phyloP scores from a whole-genome alignment of 2,113 vertebrate species.

The Dolichallabes microphthalmus region DNA sequence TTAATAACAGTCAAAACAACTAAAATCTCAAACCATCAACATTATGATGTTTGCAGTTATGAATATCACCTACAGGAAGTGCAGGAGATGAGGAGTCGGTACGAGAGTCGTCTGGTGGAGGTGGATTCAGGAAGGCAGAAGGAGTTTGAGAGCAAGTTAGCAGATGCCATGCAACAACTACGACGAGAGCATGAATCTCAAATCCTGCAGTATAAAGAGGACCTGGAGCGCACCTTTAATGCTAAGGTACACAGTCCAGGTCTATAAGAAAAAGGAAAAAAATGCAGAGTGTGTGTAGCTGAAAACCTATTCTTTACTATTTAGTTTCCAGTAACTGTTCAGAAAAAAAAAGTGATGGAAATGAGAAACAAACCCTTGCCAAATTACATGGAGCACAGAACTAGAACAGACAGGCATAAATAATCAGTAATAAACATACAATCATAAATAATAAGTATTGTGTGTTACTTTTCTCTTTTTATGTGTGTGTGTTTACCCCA shows the following conservation, averaged over 20 bases:
- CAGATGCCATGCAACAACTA: conserved; percentile 71
- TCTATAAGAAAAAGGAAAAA: no score
- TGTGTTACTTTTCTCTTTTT: not conserved
- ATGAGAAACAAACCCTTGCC: not conserved
- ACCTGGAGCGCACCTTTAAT: conserved; percentile 72
- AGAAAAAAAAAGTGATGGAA: not conserved
- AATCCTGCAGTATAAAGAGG: conserved; percentile 78
- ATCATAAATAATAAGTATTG: not conserved
- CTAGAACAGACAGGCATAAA: no score
- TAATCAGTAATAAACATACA: no score
- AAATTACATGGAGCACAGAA: not conserved
- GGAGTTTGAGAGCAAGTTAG: conserved; percentile 77
- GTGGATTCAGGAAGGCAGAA: conserved; percentile 67
- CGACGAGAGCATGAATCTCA: conserved; percentile 75
- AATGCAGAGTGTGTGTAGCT: not conserved
- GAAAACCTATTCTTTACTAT: not conserved
- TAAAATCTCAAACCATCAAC: not conserved
- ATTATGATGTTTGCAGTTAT: not conserved
- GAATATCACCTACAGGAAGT: conserved; percentile 68
- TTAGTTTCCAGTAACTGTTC: not conserved
- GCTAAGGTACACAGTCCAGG: conserved; percentile 69
- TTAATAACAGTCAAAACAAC: not conserved
- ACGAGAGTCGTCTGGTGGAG: conserved; percentile 75
- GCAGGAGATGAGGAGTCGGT: conserved; percentile 65
- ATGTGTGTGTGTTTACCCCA: not conserved